Percentiles rank a stretch among this genome's conserved stretches.
Conservation (phyloP, 2,888 invertebrate genomes). For the Tyria jacobaeae region DNA sequence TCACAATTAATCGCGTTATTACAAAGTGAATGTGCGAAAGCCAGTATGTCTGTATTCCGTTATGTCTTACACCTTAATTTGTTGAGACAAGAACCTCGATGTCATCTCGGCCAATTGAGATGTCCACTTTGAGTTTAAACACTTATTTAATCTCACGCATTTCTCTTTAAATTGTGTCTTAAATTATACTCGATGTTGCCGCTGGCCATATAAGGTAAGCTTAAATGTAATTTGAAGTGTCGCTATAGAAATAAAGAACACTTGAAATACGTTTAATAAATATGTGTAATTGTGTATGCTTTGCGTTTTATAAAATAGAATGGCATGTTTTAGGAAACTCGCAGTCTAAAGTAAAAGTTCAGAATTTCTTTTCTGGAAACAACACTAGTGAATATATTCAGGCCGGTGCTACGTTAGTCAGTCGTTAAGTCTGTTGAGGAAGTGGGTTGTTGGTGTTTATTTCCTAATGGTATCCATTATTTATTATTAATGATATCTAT, state of each 20-base stretch:
- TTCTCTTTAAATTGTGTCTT: constrained; percentile 63
- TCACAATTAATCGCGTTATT: constrained; percentile 53
- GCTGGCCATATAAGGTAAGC: constrained; percentile 43
- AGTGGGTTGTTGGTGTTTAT: constrained; percentile 13
- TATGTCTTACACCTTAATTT: constrained; percentile 60
- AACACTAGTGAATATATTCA: constrained; percentile 2
- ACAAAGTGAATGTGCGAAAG: constrained; percentile 59
- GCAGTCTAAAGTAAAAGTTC: not conserved
- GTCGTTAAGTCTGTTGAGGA: constrained; percentile 18
- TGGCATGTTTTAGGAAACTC: not conserved
- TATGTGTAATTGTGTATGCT: constrained; percentile 26
- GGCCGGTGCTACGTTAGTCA: constrained; percentile 4
- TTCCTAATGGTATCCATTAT: too few relatives aligned
- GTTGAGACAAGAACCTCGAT: constrained; percentile 62
- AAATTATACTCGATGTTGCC: constrained; percentile 52
- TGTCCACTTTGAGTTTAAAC: constrained; percentile 58
- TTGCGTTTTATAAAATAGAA: constrained; percentile 1
- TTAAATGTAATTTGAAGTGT: constrained; percentile 49
- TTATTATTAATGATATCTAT: too few relatives aligned
- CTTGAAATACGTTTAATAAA: constrained; percentile 35
- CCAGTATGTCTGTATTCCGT: constrained; percentile 51
- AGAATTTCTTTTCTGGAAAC: not conserved
- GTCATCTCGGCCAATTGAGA: constrained; percentile 69
- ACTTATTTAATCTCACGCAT: constrained; percentile 65
- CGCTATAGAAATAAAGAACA: constrained; percentile 38